Conservation (phyloP, 2,113 vertebrate species). For the Bettongia penicillata region DNA sequence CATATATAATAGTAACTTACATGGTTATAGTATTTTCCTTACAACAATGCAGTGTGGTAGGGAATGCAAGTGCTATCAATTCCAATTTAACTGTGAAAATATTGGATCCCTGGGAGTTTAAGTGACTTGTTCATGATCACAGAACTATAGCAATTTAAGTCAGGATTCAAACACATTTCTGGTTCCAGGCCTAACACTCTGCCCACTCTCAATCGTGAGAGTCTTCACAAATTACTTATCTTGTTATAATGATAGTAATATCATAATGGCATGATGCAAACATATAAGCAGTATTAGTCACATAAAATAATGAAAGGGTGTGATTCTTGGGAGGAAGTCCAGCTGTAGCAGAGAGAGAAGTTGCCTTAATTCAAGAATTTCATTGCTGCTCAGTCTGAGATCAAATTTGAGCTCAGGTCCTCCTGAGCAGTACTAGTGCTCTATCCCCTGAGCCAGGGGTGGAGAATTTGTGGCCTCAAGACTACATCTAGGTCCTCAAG, state of each 20-base stretch:
- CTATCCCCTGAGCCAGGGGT: neutral
- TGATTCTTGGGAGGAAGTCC: neutral
- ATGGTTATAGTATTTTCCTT: neutral
- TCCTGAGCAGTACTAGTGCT: neutral
- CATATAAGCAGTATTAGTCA: neutral
- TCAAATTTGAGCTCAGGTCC: neutral
- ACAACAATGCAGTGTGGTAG: neutral
- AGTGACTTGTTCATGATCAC: neutral
- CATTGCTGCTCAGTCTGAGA: neutral
- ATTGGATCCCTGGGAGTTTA: neutral
- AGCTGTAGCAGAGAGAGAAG: neutral
- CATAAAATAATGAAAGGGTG: neutral
- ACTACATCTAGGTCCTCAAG: no score
- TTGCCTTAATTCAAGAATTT: neutral
- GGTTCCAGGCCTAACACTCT: neutral
- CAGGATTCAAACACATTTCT: neutral
- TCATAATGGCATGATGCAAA: neutral
- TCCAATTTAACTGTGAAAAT: neutral
- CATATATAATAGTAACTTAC: neutral
- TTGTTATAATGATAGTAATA: neutral
- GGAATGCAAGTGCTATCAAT: neutral
- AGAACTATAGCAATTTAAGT: neutral
- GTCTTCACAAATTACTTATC: neutral
- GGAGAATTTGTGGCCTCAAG: no score
- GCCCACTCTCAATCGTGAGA: neutral